Evolutionary conservation across 2,888 invertebrate species (phyloP).

Genomic region (Ormia ochracea): DNA sequence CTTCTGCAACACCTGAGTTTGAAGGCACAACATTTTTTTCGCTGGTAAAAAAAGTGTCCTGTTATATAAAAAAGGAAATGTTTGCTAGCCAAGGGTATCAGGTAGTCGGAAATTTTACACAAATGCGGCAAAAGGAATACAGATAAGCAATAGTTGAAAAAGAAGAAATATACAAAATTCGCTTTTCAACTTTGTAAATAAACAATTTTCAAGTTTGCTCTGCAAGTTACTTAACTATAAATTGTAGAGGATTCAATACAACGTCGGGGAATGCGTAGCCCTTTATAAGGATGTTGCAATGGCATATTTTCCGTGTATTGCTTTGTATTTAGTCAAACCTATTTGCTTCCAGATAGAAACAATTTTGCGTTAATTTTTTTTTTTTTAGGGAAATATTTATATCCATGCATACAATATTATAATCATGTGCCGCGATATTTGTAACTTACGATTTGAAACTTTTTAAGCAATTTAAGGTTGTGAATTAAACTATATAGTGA

Average conservation of each 20-base stretch:
- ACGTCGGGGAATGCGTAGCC: no score
- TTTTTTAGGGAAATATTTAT: no score
- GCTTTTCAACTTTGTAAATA: background rate
- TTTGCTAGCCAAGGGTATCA: background rate
- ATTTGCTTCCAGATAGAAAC: no score
- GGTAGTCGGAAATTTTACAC: background rate
- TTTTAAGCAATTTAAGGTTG: no score
- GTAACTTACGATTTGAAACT: no score
- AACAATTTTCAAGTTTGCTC: background rate
- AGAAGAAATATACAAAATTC: background rate
- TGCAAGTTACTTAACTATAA: background rate
- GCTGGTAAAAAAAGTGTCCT: background rate
- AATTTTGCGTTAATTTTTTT: no score
- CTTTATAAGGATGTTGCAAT: no score
- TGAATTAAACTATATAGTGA: no score
- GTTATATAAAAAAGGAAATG: background rate
- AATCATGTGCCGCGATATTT: no score
- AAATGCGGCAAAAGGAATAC: background rate
- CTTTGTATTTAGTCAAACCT: no score
- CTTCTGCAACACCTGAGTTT: constrained; percentile 46
- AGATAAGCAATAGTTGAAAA: background rate
- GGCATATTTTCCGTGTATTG: no score
- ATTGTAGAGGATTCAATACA: background rate
- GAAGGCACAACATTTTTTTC: constrained; percentile 22
- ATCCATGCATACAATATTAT: no score